Evolutionary conservation across 2,113 vertebrate genomes (phyloP), one percentile per base, ranked within the genome.

Genomic region (Mungos mungo): DNA sequence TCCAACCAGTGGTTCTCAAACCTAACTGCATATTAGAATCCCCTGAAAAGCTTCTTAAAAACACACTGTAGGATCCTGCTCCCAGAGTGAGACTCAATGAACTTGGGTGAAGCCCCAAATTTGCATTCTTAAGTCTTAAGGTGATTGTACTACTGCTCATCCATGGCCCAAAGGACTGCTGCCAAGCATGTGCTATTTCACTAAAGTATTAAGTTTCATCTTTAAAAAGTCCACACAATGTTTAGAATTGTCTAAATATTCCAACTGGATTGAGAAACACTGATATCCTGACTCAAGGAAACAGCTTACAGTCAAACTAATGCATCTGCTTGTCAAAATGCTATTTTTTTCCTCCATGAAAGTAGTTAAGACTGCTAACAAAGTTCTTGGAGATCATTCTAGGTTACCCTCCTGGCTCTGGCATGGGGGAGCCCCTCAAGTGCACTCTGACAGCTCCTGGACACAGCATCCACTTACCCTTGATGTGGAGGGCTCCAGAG

Each of bases 401-500:
- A 35, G 79, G 65, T 25, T 15, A 31, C 14, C 41, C 7, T 66
- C 35, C 47, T 31, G 45, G 38, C 33, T 45, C 63, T 33, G 35
- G 19, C 1, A 2, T 21, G 19, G 25, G 63, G 25, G 33, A 57
- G 0, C 3, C 68, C 25, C 35, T 38, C 18, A 35, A 2, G 35
- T 0, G 2, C 5, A 3, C 19, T 7, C 2, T 12, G 68, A 19
- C 19, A 63, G 23, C 38, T 83, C 57, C 54, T 14, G 1, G 6
- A 57, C 27, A 1, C 29, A 4, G 47, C 33, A 3, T 27, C 38
- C 74, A 60, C 93, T 98, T 96, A 99, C 99, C 99, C 99, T 98
- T 99, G 97, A 99, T 99, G 97, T 99, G 99, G 95, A 99, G 98
- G 1, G 99, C 99, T 95, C 99, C 99, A 0, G 96, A 99, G 98